Percentiles rank a stretch among this genome's conserved stretches.
Conservation (phyloP, 1,140 invertebrate species). For the Subanguina moxae region DNA sequence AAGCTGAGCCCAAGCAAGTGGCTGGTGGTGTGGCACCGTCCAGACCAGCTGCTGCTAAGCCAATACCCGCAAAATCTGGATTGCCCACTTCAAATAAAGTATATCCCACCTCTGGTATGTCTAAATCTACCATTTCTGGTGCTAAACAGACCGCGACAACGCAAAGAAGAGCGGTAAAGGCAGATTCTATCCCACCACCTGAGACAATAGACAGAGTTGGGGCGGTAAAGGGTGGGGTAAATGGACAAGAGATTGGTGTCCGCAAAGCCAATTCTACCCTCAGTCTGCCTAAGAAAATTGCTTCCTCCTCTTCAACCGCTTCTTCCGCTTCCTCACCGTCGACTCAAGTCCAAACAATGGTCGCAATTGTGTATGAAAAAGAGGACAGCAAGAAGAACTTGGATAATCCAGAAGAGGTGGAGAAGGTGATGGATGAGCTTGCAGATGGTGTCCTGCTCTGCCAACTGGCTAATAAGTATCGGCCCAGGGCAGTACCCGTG, state of each 20-base stretch:
- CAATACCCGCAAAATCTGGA: too few species aligned
- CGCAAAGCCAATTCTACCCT: not conserved
- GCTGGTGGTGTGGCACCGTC: too few species aligned
- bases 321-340: not conserved
- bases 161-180: not conserved
- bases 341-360: not conserved
- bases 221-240: too few species aligned
- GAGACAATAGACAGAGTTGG: not conserved
- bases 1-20: too few species aligned
- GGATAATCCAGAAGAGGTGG: not conserved
- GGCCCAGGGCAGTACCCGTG: not conserved
- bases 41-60: too few species aligned
- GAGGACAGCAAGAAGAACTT: not conserved
- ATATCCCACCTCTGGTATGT: not conserved
- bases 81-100: not conserved
- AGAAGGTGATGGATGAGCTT: not conserved
- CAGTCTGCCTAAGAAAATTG: not conserved
- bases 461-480: not conserved
- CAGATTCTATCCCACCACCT: not conserved
- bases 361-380: not conserved
- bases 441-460: not conserved
- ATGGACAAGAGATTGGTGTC: not conserved
- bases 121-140: not conserved
- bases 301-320: not conserved
- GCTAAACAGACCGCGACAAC: not conserved